These are phyloP conservation scores for Poeciliopsis presidionis DNA, from an alignment of 2,797 vertebrate genomes.

Conservation along the genomic window DNA sequence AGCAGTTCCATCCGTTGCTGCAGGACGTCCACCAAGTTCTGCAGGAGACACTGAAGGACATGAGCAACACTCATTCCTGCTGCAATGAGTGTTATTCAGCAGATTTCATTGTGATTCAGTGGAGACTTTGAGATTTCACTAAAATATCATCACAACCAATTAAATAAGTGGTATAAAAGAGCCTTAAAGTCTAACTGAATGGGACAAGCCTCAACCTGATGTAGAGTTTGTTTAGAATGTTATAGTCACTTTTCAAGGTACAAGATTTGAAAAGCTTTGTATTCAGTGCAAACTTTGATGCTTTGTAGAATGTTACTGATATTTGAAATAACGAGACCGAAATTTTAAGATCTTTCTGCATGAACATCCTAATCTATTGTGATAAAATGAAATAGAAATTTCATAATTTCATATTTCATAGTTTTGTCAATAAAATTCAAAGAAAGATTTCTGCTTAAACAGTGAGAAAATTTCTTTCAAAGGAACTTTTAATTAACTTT, in stretches of 20 bases:
- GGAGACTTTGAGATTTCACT: neutral
- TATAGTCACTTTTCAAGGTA: slow-evolving; percentile 20
- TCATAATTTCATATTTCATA: no score
- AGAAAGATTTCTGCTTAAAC: neutral
- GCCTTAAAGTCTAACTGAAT: slow-evolving; percentile 20
- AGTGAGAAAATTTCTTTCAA: neutral
- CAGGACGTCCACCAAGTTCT: slow-evolving; percentile 70
- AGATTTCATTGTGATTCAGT: neutral
- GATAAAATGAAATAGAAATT: neutral
- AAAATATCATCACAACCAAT: neutral
- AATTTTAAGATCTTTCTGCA: neutral
- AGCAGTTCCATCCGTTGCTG: slow-evolving; percentile 61
- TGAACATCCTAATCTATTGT: neutral
- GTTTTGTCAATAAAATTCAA: no score
- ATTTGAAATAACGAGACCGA: neutral
- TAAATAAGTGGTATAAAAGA: slow-evolving; percentile 15
- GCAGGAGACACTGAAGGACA: slow-evolving; percentile 3
- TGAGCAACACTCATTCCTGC: neutral
- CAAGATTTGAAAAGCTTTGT: neutral
- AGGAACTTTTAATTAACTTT: neutral
- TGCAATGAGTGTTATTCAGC: neutral
- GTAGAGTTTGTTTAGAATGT: slow-evolving; percentile 8
- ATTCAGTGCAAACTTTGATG: neutral
- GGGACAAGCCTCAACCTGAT: slow-evolving; percentile 45
- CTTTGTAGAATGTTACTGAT: neutral